phyloP scores from a whole-genome alignment of 2,888 invertebrate species.

The Ischnus inquisitorius region DNA sequence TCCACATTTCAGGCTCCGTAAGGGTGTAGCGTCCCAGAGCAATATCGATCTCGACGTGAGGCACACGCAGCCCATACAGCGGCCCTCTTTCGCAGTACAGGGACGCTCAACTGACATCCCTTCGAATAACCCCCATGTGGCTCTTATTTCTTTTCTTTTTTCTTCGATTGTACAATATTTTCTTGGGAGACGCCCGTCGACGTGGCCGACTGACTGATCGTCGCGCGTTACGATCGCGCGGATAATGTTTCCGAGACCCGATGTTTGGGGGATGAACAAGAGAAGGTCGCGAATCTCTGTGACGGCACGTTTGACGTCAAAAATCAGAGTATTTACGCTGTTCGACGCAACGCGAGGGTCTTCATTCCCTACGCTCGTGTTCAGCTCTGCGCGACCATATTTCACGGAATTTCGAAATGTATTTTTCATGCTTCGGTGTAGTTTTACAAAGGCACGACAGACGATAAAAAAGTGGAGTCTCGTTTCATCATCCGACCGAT shows the following conservation, averaged over 20 bases:
- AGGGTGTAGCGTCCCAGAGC: slow-evolving; percentile 75
- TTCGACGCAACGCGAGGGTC: background rate
- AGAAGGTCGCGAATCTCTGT: background rate
- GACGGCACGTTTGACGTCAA: background rate
- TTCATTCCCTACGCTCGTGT: background rate
- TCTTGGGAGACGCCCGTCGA: background rate
- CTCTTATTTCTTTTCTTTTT: background rate
- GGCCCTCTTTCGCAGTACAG: slow-evolving; percentile 77
- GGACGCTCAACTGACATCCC: slow-evolving; percentile 76
- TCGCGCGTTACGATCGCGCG: background rate
- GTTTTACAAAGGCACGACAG: background rate
- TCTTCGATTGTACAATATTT: background rate
- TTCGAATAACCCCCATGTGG: background rate
- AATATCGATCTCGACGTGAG: slow-evolving; percentile 79
- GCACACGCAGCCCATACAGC: slow-evolving; percentile 75
- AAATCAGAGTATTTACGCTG: background rate
- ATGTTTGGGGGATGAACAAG: background rate
- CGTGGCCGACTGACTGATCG: background rate
- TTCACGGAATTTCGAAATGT: background rate
- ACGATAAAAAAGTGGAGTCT: background rate
- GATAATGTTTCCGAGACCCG: background rate
- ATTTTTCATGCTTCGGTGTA: background rate
- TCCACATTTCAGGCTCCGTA: slow-evolving; percentile 70
- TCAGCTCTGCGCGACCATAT: background rate
- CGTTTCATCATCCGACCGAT: too few relatives aligned